Evolutionary conservation across 1,140 invertebrate species (phyloP), one percentile per base, ranked within the genome.

Genomic region (Littorina saxatilis): DNA sequence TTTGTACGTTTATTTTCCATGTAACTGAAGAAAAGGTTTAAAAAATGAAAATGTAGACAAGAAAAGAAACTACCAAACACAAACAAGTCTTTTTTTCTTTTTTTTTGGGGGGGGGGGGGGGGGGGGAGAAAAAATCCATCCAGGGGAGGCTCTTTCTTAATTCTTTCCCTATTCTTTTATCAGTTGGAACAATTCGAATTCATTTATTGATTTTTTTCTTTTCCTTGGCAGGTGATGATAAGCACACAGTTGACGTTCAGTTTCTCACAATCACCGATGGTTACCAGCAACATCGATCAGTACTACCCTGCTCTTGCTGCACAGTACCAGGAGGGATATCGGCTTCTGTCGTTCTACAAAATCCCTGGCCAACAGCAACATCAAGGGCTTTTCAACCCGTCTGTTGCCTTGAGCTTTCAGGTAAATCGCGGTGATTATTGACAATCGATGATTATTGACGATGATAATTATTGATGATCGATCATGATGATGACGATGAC

Each of bases 231-330:
- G 61, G 83, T 84, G 9, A 58, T 79, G 32, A 83, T 85, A 37
- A 13, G 58, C 47, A 61, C 79, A 7, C 43, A 81, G 43, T 17
- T 47, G 17, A 47, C 43, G 27, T 79, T 82, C 37, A 72, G 81
- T n/a, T 78, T 66, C 58, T 73, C 43, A 1, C 37, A 35, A 17
- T 76, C 61, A 29, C 29, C 39, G 9, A 80, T 86, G 70, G 55
- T 86, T 3, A 82, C 82, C 17, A 85, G 79, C 72, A 81, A 85
- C 43, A 75, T 87, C 32, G 82, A 87, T 27, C 52, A 43, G 27
- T 87, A 85, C 35, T 87, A 87, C 40, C 84, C 86, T n/a, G 15
- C 75, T 0, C 74, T 87, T 52, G 80, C 80, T 37, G 47, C 68
- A 17, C 80, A 75, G 43, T 84, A 85, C 74, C 61, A 43, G 17